Conservation (phyloP, 1,140 invertebrate genomes). For the Ptiloglossa arizonensis region DNA sequence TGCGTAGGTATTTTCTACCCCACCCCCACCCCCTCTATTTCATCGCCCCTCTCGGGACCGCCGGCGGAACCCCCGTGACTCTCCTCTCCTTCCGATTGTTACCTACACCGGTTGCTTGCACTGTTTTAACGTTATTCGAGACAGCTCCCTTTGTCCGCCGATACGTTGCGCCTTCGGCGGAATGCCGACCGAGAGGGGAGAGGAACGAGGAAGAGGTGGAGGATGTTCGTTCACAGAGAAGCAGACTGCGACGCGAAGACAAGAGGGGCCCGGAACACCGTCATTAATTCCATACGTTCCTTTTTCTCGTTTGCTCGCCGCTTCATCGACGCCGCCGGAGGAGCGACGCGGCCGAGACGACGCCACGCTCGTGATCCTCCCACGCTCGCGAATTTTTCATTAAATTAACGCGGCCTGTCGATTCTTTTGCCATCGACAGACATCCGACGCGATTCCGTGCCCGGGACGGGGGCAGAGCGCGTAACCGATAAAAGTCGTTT, state of each 20-base stretch:
- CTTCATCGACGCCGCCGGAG: background rate
- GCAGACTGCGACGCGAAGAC: conserved; percentile 25
- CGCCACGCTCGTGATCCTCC: conserved; percentile 24
- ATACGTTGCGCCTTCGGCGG: conserved; percentile 51
- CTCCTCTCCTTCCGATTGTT: conserved; percentile 50
- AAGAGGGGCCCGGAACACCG: conserved; percentile 35
- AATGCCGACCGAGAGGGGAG: conserved; percentile 30
- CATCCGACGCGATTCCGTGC: too few relatives aligned
- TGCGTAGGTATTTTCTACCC: conserved; percentile 58
- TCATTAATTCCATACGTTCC: conserved; percentile 62
- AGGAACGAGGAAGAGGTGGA: too few relatives aligned
- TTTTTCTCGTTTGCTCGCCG: conserved; percentile 10
- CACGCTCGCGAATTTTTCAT: conserved; percentile 58
- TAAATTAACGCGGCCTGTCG: conserved; percentile 65
- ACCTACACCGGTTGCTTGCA: conserved; percentile 39
- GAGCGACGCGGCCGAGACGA: background rate
- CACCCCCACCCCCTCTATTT: background rate
- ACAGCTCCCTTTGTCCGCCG: conserved; percentile 32
- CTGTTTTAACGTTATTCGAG: conserved; percentile 60
- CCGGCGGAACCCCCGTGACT: conserved; percentile 3
- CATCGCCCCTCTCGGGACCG: conserved; percentile 8
- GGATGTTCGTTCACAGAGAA: conserved; percentile 8
- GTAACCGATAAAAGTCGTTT: conserved; percentile 21
- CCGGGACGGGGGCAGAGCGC: too few relatives aligned
- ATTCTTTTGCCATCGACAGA: conserved; percentile 38